Base-by-base conservation (phyloP, 2,113 vertebrate species). In the Crotophaga sulcirostris region DNA sequence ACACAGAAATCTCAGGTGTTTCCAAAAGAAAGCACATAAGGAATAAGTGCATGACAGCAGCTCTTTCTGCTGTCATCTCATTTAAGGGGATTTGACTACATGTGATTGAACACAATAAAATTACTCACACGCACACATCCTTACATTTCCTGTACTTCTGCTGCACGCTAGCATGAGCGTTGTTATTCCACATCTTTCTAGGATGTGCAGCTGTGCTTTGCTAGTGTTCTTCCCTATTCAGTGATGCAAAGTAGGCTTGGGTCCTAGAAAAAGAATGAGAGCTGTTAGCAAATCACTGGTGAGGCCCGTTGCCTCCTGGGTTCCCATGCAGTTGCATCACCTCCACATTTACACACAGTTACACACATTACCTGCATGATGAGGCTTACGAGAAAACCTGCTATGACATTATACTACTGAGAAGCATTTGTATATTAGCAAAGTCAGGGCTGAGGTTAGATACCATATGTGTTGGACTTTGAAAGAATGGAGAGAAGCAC, bases 141-240 rank as follows among this genome's bases (percentile, higher is more conserved):
- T 19, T 44, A 13, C 34, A 14, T 45, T 33, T 16, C 63, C 18
- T 16, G 64, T 10, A 3, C 19, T 40, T 73, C 9, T 54, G 28
- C 34, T 3, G 25, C 15, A 10, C 1, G 4, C 15, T 44, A 31
- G 6, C 44, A 16, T 1, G 7, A 47, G 2, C 1, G 1, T 5
- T 31, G 8, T 3, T 18, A 51, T 34, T 34, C 6, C 49, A 6
- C 20, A 3, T 11, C 55, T 55, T 49, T 54, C 45, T 51, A 72
- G 31, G 38, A 33, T 9, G 17, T 2, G 1, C n/a, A 40, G 19
- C 33, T 77, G 11, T 29, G 56, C 44, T 51, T 55, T 81, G 28
- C 73, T 13, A 3, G 16, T 42, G 19, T 6, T 90, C 45, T 64
- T 79, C 42, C 31, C 38, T 9, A 0, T 13, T 38, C 25, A 21